Evolutionary conservation across 2,113 vertebrate species (phyloP), one percentile per base, ranked within the genome.

Genomic region (Symphodus melops): DNA sequence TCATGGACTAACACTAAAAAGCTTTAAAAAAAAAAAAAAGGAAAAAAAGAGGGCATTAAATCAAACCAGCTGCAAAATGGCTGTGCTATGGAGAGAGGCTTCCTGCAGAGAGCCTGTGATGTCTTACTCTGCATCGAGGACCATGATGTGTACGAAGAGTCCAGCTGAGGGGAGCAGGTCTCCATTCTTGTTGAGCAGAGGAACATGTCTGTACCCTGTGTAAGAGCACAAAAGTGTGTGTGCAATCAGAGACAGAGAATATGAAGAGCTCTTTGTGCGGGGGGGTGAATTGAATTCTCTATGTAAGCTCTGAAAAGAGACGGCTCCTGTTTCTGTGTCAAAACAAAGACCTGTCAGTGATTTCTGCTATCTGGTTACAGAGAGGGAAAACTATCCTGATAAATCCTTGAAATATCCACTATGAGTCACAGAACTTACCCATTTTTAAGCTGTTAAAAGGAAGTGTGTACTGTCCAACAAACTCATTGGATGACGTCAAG

Each of bases 201-300:
- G 97, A 77, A 99, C 88, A 2, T 99, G 97, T 73, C 96, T 96
- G 91, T 98, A 99, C 66, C 98, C 98, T 99, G 91, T 48, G 62
- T 23, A 74, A 17, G 82, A 71, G 48, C 63, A 81, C 49, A 82
- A 73, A 33, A 70, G 49, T 7, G 62, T 59, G 64, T 88, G 28
- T 80, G 53, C 36, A 14, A 59, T 46, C 21, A 66, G 20, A 46
- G 33, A 62, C 19, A 33, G 28, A 42, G 19, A 63, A 56, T 9
- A 65, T 21, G 16, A 87, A 56, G 37, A 55, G 48, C 46, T 67
- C 56, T 79, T 65, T 84, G 78, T 77, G 67, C 33, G 64, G 25
- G 8, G 8, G n/a, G 14, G 37, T 52, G n/a, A 76, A 89, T 9
- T 11, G 21, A 58, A 37, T n/a, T 70, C 33, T 72, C 20, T 76